These are phyloP conservation scores for Drosophila nigricruria DNA, from an alignment of 2,888 invertebrate genomes.

Conservation along the genomic window DNA sequence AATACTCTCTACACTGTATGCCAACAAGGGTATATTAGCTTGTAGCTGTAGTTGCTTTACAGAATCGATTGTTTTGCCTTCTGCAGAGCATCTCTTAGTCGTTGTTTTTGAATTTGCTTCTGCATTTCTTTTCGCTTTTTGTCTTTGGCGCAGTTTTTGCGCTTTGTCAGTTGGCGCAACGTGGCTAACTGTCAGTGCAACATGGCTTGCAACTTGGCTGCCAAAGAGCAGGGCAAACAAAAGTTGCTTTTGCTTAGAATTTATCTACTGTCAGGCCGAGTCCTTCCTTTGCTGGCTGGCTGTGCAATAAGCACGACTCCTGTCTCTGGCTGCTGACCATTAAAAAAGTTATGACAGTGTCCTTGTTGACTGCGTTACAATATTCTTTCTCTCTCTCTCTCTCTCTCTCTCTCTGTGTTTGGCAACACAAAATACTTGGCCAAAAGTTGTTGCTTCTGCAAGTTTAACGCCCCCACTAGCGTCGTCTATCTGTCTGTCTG, in stretches of 20 bases:
- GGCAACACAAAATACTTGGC: conserved; percentile 53
- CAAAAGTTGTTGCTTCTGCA: conserved; percentile 32
- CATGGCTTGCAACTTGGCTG: conserved; percentile 58
- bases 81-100: neutral
- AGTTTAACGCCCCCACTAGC: conserved; percentile 14
- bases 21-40: neutral
- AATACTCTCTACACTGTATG: neutral
- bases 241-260: conserved; percentile 77
- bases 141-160: conserved; percentile 48
- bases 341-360: conserved; percentile 79
- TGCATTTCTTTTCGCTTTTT: conserved; percentile 12
- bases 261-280: conserved; percentile 72
- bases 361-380: conserved; percentile 73
- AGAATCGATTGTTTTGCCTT: too few species aligned
- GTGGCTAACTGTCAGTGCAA: conserved; percentile 68
- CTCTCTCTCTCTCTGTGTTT: conserved; percentile 44
- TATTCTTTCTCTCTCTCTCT: conserved; percentile 35
- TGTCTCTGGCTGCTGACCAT: conserved; percentile 55
- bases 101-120: neutral
- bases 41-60: too few species aligned
- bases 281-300: conserved; percentile 42
- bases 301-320: conserved; percentile 1
- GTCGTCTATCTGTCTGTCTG: neutral
- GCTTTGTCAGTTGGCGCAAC: conserved; percentile 61
- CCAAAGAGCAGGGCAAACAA: conserved; percentile 57